These are phyloP conservation scores for Rhynchonycteris naso DNA, from an alignment of 2,797 vertebrate genomes.

Conservation along the genomic window DNA sequence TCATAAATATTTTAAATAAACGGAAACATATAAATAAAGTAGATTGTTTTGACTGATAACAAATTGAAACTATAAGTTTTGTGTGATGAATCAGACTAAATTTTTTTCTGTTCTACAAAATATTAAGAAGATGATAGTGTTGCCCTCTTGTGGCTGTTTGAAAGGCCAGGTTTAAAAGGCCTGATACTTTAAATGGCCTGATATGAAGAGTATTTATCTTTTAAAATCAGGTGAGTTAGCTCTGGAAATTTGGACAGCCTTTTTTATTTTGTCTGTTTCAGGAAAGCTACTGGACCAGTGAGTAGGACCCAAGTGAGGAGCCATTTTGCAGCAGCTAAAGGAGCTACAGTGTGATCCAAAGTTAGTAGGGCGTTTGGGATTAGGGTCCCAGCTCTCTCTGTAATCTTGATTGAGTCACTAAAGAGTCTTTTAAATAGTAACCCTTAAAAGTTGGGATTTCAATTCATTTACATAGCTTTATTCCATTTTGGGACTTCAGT, in stretches of 20 bases:
- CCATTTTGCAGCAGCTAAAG: neutral
- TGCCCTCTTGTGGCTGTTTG: slow-evolving; percentile 69
- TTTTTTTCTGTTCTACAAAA: neutral
- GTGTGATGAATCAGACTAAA: neutral
- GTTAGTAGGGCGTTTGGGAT: rapidly evolving
- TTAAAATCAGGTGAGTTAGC: neutral
- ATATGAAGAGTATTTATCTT: too few relatives aligned
- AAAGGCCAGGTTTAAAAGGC: neutral
- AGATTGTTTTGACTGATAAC: neutral
- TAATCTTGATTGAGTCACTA: neutral
- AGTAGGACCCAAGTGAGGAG: neutral
- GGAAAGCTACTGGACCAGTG: neutral
- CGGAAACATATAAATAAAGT: neutral
- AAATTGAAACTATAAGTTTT: neutral
- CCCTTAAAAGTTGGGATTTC: neutral
- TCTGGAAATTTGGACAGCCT: neutral
- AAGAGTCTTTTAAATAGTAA: neutral
- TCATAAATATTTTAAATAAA: neutral
- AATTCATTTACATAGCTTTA: neutral
- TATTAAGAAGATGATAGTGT: neutral
- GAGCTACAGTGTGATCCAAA: rapidly evolving
- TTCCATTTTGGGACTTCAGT: too few relatives aligned
- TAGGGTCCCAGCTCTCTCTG: neutral
- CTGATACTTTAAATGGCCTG: neutral
- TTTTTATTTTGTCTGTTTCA: neutral